These are phyloP conservation scores for Trigoniulus corallinus DNA, from an alignment of 1,140 invertebrate species.

Conservation along the genomic window DNA sequence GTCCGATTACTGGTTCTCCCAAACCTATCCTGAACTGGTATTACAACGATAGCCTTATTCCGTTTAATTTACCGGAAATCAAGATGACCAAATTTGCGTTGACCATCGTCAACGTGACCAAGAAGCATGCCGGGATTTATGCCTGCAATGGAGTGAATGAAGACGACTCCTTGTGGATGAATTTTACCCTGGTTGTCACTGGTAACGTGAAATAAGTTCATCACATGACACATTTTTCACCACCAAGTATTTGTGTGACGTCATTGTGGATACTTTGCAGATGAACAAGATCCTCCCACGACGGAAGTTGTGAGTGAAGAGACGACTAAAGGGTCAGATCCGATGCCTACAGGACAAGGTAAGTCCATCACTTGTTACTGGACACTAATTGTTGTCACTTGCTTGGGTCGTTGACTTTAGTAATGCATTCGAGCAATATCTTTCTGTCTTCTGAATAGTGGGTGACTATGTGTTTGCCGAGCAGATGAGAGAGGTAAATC, in stretches of 20 bases:
- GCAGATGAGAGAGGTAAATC: no score
- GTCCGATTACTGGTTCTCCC: slow-evolving; percentile 15
- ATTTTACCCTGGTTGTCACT: slow-evolving; percentile 19
- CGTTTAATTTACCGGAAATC: slow-evolving; percentile 5
- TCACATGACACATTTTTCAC: no score
- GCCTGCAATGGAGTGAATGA: slow-evolving; percentile 17
- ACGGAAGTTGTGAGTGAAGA: not conserved
- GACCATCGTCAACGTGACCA: slow-evolving; percentile 12
- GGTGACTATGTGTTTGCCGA: no score
- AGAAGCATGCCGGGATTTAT: slow-evolving; percentile 16
- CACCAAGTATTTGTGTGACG: slow-evolving; percentile 1
- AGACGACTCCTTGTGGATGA: slow-evolving; percentile 17
- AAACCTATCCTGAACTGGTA: slow-evolving; percentile 17
- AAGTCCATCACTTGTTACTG: not conserved
- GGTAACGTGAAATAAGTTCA: slow-evolving; percentile 1
- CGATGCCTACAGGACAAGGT: not conserved
- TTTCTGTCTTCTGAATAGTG: no score
- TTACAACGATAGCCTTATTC: slow-evolving; percentile 8
- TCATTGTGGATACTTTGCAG: not conserved
- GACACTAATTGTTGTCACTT: no score
- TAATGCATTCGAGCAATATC: no score
- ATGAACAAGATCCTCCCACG: not conserved
- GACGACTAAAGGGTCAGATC: not conserved
- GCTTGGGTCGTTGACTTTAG: not conserved
- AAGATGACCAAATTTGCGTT: slow-evolving; percentile 15